Evolutionary conservation across 2,113 vertebrate genomes (phyloP).

Genomic region (Vicugna pacos): DNA sequence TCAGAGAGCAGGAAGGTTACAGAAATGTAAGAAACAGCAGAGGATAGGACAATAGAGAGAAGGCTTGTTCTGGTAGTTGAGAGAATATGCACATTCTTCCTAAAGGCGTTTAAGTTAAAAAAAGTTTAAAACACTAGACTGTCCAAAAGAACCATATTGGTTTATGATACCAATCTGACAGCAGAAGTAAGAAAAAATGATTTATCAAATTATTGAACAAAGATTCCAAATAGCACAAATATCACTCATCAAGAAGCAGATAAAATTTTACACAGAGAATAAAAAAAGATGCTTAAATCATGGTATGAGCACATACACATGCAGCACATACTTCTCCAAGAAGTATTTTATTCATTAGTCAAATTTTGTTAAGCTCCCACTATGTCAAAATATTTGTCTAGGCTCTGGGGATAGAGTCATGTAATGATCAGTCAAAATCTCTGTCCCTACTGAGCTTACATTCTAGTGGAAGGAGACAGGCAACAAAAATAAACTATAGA

Average conservation of each 20-base stretch:
- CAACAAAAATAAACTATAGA: not conserved
- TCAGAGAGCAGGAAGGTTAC: not conserved
- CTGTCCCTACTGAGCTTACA: not conserved
- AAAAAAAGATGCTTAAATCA: not conserved
- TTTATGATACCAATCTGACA: not conserved
- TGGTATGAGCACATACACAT: not conserved
- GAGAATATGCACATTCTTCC: not conserved
- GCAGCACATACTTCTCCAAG: not conserved
- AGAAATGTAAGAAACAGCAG: not conserved
- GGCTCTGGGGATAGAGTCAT: not conserved
- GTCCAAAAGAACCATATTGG: not conserved
- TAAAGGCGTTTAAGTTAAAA: not conserved
- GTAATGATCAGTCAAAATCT: not conserved
- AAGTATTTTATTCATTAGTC: not conserved
- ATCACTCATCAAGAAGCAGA: not conserved
- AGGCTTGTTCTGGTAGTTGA: not conserved
- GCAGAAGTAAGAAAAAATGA: constrained; percentile 27
- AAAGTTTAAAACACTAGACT: not conserved
- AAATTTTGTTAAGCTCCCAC: not conserved
- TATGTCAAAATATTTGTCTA: not conserved
- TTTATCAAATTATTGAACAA: not conserved
- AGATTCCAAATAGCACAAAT: not conserved
- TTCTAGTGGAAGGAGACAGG: not conserved
- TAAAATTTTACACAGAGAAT: not conserved
- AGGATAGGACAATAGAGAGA: not conserved